A percentile compares a stretch with the other conserved stretches of the same genome.
These are phyloP conservation scores for Nothocercus nigrocapillus DNA, from an alignment of 2,113 vertebrate species.

Conservation along the genomic window DNA sequence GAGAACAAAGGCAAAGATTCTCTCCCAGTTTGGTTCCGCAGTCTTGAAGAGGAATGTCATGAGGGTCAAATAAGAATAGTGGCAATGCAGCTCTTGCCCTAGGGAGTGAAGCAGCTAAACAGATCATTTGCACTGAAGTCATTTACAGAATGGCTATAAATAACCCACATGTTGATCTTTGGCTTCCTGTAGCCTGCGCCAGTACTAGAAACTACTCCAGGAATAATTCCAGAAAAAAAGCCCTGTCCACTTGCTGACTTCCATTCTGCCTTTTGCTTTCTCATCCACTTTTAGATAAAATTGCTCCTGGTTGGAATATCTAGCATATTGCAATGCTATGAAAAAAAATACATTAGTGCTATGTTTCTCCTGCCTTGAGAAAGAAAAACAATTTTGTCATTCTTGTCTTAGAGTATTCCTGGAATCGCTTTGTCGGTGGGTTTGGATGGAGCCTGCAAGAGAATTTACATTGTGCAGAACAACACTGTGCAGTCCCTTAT, in stretches of 20 bases:
- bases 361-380: slow-evolving; percentile 10
- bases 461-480: background rate
- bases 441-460: background rate
- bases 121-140: slow-evolving; percentile 38
- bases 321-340: background rate
- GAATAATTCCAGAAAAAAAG: slow-evolving; percentile 61
- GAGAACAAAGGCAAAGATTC: background rate
- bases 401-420: background rate
- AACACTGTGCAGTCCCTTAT: background rate
- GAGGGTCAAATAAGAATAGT: background rate
- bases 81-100: background rate
- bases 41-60: background rate
- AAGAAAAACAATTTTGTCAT: background rate
- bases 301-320: slow-evolving; percentile 37
- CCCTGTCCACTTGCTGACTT: slow-evolving; percentile 63
- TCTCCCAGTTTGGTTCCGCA: background rate
- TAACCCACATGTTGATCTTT: slow-evolving; percentile 40
- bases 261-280: slow-evolving; percentile 40
- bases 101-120: slow-evolving; percentile 43
- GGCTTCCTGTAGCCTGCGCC: slow-evolving; percentile 28
- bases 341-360: background rate
- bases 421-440: background rate
- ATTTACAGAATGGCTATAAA: slow-evolving; percentile 53
- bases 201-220: slow-evolving; percentile 49
- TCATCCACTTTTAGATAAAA: slow-evolving; percentile 47